Percentiles rank a stretch among this genome's conserved stretches.
Evolutionary conservation across 2,888 invertebrate species (phyloP).

Genomic region (Crocallis elinguaria): DNA sequence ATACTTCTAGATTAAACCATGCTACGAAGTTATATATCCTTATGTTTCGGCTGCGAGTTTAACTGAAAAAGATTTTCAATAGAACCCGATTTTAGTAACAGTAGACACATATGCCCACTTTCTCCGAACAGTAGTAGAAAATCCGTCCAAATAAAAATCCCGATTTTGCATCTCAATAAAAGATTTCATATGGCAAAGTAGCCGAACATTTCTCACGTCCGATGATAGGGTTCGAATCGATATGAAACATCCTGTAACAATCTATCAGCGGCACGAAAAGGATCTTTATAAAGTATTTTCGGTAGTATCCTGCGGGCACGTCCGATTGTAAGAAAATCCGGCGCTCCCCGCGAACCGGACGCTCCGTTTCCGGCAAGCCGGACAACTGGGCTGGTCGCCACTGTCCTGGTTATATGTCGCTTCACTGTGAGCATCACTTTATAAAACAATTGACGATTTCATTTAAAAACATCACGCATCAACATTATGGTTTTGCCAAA

Average conservation of each 20-base stretch:
- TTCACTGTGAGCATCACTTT: slow-evolving; percentile 27
- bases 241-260: slow-evolving; percentile 67
- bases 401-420: slow-evolving; percentile 39
- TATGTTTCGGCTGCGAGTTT: too few relatives aligned
- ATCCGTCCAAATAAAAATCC: slow-evolving; percentile 18
- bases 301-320: slow-evolving; percentile 64
- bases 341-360: slow-evolving; percentile 57
- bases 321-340: slow-evolving; percentile 61
- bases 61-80: too few relatives aligned
- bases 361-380: slow-evolving; percentile 58
- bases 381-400: slow-evolving; percentile 47
- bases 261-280: slow-evolving; percentile 62
- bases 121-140: not conserved
- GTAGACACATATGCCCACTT: too few relatives aligned
- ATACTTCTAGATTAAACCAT: too few relatives aligned
- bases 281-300: slow-evolving; percentile 66
- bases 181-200: slow-evolving; percentile 21
- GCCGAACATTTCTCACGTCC: slow-evolving; percentile 45
- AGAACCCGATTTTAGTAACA: too few relatives aligned
- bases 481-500: too few relatives aligned
- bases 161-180: slow-evolving; percentile 27
- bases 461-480: too few relatives aligned
- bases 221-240: slow-evolving; percentile 60
- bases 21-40: too few relatives aligned
- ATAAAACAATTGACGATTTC: slow-evolving; percentile 10